These are phyloP conservation scores for Callithrix jacchus DNA, from an alignment of 2,113 vertebrate genomes.

Conservation along the genomic window DNA sequence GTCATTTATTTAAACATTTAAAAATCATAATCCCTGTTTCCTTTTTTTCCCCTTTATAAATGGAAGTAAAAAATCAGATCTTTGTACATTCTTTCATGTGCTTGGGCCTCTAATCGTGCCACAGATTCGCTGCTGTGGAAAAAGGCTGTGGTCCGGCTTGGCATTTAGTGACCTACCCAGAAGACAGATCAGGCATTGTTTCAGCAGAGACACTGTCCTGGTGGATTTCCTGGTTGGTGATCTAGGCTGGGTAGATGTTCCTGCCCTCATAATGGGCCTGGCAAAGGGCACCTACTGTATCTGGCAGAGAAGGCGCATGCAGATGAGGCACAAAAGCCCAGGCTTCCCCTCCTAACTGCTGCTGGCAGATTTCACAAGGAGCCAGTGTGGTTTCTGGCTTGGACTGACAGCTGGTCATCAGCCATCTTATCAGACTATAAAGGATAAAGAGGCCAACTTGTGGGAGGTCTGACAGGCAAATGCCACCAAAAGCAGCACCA, in stretches of 20 bases:
- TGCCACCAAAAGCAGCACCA: not conserved
- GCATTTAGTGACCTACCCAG: not conserved
- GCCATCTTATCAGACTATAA: conserved; percentile 72
- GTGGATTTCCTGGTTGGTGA: conserved; percentile 26
- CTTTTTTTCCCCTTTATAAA: not conserved
- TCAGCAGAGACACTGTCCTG: not conserved
- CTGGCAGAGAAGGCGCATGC: conserved; percentile 57
- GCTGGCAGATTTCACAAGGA: conserved; percentile 47
- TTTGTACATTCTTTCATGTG: not conserved
- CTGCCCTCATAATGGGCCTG: conserved; percentile 41
- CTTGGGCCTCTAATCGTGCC: not conserved
- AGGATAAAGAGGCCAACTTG: conserved; percentile 63
- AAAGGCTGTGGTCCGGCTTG: not conserved
- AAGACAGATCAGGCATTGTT: not conserved
- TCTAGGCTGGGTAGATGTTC: conserved; percentile 61
- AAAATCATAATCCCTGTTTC: not conserved
- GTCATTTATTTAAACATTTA: conserved; percentile 33
- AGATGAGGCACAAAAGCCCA: conserved; percentile 47
- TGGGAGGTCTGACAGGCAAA: conserved; percentile 37
- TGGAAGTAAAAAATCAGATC: not conserved
- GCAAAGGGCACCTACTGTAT: conserved; percentile 34
- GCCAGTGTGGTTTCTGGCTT: conserved; percentile 33
- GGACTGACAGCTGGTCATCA: conserved; percentile 76
- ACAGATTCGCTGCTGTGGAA: not conserved
- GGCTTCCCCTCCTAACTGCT: conserved; percentile 52